Conservation (phyloP, 2,113 vertebrate species). For the Girardinichthys multiradiatus region DNA sequence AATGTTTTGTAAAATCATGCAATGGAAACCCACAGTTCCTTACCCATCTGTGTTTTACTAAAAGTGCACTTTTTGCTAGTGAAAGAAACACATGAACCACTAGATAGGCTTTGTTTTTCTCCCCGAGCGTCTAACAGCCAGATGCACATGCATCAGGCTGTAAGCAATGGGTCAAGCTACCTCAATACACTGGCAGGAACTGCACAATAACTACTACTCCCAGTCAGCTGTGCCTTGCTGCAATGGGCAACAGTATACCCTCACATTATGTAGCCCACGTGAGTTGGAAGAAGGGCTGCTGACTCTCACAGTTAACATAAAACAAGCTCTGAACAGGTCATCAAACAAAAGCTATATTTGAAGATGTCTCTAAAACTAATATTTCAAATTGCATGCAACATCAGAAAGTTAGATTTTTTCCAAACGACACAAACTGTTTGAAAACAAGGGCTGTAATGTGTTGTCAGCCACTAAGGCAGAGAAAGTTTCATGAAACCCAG, state of each 20-base stretch:
- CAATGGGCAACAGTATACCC: conserved; percentile 14
- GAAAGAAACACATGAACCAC: background rate
- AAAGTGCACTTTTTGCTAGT: background rate
- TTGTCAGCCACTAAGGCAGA: background rate
- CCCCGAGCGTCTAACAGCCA: conserved; percentile 40
- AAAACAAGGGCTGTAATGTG: background rate
- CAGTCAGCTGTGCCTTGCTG: conserved; percentile 13
- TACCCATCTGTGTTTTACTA: background rate
- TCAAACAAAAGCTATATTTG: background rate
- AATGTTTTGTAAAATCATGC: background rate
- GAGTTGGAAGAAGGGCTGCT: background rate
- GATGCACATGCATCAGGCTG: conserved; percentile 57
- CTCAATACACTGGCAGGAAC: conserved; percentile 38
- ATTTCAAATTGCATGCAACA: background rate
- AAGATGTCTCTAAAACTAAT: background rate
- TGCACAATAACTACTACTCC: conserved; percentile 56
- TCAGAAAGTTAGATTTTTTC: background rate
- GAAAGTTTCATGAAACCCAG: conserved; percentile 2
- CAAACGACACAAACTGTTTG: background rate
- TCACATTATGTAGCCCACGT: background rate
- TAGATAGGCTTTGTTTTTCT: conserved; percentile 23
- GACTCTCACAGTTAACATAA: too few species aligned
- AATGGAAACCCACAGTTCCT: background rate
- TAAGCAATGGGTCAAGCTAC: conserved; percentile 63
- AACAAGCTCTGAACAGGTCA: background rate